Base-by-base conservation (phyloP, 2,888 invertebrate genomes). In the Mesoligia furuncula region DNA sequence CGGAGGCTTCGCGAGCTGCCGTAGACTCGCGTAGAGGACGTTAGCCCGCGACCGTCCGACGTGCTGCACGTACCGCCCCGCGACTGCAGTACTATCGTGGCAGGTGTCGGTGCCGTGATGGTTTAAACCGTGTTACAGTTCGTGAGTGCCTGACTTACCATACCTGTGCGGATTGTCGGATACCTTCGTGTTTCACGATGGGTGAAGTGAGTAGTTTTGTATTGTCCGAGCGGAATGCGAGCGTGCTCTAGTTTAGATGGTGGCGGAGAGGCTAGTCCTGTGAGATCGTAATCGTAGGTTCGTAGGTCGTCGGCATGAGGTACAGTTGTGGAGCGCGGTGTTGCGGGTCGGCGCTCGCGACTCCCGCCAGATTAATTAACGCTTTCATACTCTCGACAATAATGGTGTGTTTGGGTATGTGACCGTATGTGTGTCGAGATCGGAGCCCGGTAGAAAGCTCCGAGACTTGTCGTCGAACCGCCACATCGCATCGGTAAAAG, bases 231-330 rank as follows among this genome's bases (percentile, higher is more conserved):
- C 36, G 92, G 93, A 93, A 94, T 93, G 93, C 93, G 92, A 90
- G 89, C 83, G 85, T 93, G 94, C 91, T 94, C 94, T 89, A 94
- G 92, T 94, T 94, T 87, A 87, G 89, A 90, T 90, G 89, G 90
- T 89, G 90, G 90, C 87, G 83, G 89, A 87, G 90, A 88, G 90
- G 84, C 90, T 90, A 90, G 90, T 92, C 91, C 93, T 92, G 91
- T 90, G 91, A 88, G 93, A 91, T 93, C 89, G 91, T 91, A 90
- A 92, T 93, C 93, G 91, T 88, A 90, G 89, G 95, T 94, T 94
- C 95, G 94, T 94, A 95, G 95, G 95, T 95, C 95, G 94, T 91
- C 94, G 94, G 93, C 94, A 93, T 91, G 91, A 90, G 90, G 87
- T 89, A 87, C 87, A 87, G 81, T 79, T 75, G 83, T 85, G 81